Base-by-base conservation (phyloP, 2,888 invertebrate genomes). In the Andrena flavipes region DNA sequence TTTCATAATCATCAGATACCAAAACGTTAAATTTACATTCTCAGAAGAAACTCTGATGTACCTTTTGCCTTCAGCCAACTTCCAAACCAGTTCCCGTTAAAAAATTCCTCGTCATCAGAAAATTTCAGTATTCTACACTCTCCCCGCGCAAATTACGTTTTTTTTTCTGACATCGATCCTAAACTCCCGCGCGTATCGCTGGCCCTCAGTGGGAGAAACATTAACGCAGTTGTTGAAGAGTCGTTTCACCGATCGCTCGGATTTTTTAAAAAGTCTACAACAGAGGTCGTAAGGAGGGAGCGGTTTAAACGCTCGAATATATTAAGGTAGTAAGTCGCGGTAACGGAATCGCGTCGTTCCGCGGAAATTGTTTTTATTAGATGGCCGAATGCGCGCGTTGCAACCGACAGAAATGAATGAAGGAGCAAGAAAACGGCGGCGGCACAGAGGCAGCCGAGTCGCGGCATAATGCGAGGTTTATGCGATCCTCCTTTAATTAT, bases 401-500 rank as follows among this genome's bases (percentile, higher is more conserved):
- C 80, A 71, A 72, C 60, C 68, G 82, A 82, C 71, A 82, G 82
- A 30, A 81, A 71, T 49, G 63, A 81, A 76, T 81, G 65, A 70
- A 76, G 56, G 71, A 54, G 64, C 35, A 70, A 73, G 76, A 68
- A 76, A 68, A 42, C n/a, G 54, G 51, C 10, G 20, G 30, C n/a
- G 33, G 26, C 16, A 13, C 26, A 23, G 42, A 23, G 51, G 49
- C 30, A 81, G 73, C 72, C 60, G 62, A 76, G 82, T 81, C 76
- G 73, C 54, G 49, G 76, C 76, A 75, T 82, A 82, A 82, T 76
- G 83, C 82, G 76, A 70, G 83, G 76, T 76, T 77, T 83, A 82
- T 71, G 83, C 82, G 82, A 83, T 83, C 73, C 76, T 84, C 76
- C 81, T 84, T 84, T 89, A 88, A 89, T 89, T 89, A 89, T 87